These are phyloP conservation scores for Phania funesta DNA, from an alignment of 2,888 invertebrate genomes.

Conservation along the genomic window DNA sequence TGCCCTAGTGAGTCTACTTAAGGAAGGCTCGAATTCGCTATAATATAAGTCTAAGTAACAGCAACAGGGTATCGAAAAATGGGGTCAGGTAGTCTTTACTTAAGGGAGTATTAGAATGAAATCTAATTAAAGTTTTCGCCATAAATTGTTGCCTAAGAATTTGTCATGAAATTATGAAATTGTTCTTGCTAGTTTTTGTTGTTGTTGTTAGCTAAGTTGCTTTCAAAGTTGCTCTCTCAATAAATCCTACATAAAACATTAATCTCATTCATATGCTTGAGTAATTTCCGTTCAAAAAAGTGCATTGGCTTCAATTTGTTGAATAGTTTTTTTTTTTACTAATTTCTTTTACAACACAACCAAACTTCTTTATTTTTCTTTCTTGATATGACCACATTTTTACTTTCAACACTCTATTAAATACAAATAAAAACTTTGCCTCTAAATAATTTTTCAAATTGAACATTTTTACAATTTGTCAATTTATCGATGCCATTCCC, in stretches of 20 bases:
- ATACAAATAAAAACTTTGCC: slow-evolving; percentile 56
- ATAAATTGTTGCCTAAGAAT: no score
- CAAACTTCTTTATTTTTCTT: neutral
- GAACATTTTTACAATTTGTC: slow-evolving; percentile 76
- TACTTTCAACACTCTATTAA: slow-evolving; percentile 61
- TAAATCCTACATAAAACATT: neutral
- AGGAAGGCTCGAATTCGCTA: no score
- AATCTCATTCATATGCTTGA: slow-evolving; percentile 40
- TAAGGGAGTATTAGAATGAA: no score
- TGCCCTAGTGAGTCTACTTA: no score
- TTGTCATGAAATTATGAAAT: no score
- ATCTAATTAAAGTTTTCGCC: no score
- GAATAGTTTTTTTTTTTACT: neutral
- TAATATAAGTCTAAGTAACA: no score
- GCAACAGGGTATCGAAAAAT: no score
- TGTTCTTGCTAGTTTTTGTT: no score
- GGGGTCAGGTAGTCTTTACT: no score
- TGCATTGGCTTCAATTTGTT: slow-evolving; percentile 1
- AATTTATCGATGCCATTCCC: slow-evolving; percentile 75
- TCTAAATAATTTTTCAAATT: slow-evolving; percentile 61
- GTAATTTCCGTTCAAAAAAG: slow-evolving; percentile 3
- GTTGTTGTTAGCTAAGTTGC: no score
- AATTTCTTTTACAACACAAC: slow-evolving; percentile 1
- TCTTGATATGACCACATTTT: slow-evolving; percentile 12
- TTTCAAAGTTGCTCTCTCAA: neutral